Evolutionary conservation across 2,888 invertebrate genomes (phyloP), one percentile per base, ranked within the genome.

Genomic region (Cantharis nigra): DNA sequence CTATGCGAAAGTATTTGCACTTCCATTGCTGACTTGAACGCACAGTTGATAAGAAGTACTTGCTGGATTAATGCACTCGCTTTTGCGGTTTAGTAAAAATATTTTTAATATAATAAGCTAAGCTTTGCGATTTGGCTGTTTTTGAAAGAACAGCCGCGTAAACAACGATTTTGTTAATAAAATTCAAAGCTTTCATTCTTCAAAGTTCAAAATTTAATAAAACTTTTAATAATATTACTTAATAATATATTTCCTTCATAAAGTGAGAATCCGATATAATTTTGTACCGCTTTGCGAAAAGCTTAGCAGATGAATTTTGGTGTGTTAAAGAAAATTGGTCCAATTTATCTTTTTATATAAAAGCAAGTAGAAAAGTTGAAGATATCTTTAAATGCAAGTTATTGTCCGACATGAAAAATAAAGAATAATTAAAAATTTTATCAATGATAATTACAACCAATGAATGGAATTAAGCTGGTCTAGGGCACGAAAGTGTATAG

Each of bases 191-290:
- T 73, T 72, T 67, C 69, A 23, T 49, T 20, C 72, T 73, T 49
- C 72, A 69, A 73, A 73, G 72, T 73, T 49, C 28, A 65, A 73
- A 73, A 73, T 73, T 73, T 73, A 65, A 67, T 73, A 67, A 73
- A 73, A 73, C 69, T 73, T 73, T 73, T 73, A 73, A 73, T 73
- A 73, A 73, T 69, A 73, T 73, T 73, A 73, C 69, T 69, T 73
- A 73, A 67, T 73, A 69, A 73, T 72, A 72, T 69, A 69, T 73
- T 73, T 26, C 69, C 72, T 73, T 73, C 67, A 73, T 62, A 73
- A 73, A 73, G 72, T 73, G 72, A 18, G 63, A 73, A 73, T 62
- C 49, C 69, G 23, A 65, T 69, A 73, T 69, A 69, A 69, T 73
- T 62, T 73, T 69, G 64, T 67, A 49, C 26, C 72, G 64, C 69